Percentiles rank a stretch among this genome's conserved stretches.
phyloP scores from a whole-genome alignment of 2,113 vertebrate species.

The Tichodroma muraria region DNA sequence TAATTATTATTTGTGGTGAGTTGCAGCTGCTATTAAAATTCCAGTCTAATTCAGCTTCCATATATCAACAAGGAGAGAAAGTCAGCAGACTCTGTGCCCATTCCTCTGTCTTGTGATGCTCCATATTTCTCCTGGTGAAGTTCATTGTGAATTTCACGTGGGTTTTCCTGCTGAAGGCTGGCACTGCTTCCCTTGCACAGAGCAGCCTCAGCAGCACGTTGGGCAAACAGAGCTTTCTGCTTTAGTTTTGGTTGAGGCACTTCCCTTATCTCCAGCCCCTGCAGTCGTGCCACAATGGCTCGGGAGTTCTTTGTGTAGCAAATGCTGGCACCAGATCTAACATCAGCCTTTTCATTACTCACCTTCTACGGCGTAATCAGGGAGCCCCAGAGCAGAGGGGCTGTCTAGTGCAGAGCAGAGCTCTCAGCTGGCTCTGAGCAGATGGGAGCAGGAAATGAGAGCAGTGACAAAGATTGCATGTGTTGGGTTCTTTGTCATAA shows the following conservation, averaged over 20 bases:
- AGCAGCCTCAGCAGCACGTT: not conserved
- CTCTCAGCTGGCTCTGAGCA: not conserved
- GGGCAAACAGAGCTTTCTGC: rapidly evolving
- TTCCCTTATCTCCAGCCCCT: not conserved
- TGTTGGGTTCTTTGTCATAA: not conserved
- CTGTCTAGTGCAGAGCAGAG: not conserved
- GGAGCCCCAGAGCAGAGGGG: not conserved
- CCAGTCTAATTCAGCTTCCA: not conserved
- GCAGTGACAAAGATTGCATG: not conserved
- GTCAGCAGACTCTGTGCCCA: not conserved
- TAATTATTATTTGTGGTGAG: not conserved
- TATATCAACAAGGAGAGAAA: not conserved
- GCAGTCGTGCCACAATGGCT: not conserved
- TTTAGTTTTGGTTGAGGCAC: not conserved
- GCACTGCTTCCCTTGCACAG: rapidly evolving
- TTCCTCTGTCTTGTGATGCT: not conserved
- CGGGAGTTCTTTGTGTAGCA: not conserved
- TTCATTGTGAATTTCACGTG: not conserved
- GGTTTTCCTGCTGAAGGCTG: not conserved
- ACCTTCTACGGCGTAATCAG: not conserved
- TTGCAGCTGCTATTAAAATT: not conserved
- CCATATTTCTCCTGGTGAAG: not conserved
- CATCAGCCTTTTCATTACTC: not conserved
- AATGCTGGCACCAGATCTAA: not conserved
- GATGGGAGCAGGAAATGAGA: constrained; percentile 4